phyloP scores from a whole-genome alignment of 2,888 invertebrate species.

The Synergus itoensis region DNA sequence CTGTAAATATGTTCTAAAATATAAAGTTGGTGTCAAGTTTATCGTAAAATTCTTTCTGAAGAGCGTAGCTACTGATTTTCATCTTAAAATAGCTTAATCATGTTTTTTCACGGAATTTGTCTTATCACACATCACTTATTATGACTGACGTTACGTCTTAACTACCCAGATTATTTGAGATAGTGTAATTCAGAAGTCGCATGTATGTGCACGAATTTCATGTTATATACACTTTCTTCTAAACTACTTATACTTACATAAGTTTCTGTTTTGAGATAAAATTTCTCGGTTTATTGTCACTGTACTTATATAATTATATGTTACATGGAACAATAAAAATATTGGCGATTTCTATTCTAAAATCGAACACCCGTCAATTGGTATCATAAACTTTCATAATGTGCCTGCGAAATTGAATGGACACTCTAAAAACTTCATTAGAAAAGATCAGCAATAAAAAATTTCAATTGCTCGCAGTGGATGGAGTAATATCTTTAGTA shows the following conservation, averaged over 20 bases:
- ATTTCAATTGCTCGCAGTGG: not conserved
- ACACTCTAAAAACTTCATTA: not conserved
- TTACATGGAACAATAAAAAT: no score
- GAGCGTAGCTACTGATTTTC: not conserved
- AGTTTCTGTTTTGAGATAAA: not conserved
- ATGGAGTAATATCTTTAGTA: not conserved
- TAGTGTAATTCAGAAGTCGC: slow-evolving; percentile 15
- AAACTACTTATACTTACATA: not conserved
- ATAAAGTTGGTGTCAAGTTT: not conserved
- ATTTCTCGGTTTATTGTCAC: not conserved
- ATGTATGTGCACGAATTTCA: not conserved
- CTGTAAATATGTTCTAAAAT: not conserved
- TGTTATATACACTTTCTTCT: not conserved
- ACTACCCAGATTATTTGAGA: slow-evolving; percentile 13
- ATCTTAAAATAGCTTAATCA: not conserved
- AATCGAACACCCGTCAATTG: not conserved
- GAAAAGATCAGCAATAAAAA: not conserved
- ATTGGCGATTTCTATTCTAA: no score
- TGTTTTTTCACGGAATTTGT: not conserved
- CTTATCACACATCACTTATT: not conserved
- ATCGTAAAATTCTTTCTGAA: not conserved
- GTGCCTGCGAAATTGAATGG: not conserved
- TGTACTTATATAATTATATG: not conserved
- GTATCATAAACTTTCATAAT: no score
- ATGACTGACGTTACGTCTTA: slow-evolving; percentile 9